A percentile compares a stretch with the other conserved stretches of the same genome.
Evolutionary conservation across 2,797 vertebrate genomes (phyloP).

Genomic region (Columba guinea): DNA sequence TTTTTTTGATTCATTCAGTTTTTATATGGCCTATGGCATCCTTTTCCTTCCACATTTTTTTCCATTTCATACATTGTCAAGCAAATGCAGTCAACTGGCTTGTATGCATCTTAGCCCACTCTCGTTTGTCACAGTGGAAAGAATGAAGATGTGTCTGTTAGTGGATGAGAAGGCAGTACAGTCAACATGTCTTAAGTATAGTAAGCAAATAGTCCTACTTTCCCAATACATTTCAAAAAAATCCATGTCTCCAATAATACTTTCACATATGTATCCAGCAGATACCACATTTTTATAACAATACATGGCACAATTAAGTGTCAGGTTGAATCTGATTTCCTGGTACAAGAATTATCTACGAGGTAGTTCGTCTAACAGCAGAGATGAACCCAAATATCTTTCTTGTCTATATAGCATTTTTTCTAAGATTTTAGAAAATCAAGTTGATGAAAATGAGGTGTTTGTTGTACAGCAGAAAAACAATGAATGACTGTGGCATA

Average conservation of each 20-base stretch:
- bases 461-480: background rate
- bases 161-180: background rate
- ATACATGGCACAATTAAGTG: background rate
- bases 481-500: background rate
- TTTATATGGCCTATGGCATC: background rate
- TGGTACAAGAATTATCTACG: background rate
- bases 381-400: background rate
- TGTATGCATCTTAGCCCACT: background rate
- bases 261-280: background rate
- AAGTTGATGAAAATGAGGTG: accelerated
- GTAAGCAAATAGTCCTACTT: background rate
- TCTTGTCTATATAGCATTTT: background rate
- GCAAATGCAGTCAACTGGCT: background rate
- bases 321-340: background rate
- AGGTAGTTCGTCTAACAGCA: background rate
- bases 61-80: background rate
- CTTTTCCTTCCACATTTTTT: background rate
- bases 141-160: background rate
- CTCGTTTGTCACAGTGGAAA: background rate
- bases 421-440: background rate
- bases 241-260: background rate
- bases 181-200: background rate
- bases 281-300: background rate
- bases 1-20: background rate
- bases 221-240: background rate